Conservation (phyloP, 2,113 vertebrate genomes). For the Leucopsar rothschildi region DNA sequence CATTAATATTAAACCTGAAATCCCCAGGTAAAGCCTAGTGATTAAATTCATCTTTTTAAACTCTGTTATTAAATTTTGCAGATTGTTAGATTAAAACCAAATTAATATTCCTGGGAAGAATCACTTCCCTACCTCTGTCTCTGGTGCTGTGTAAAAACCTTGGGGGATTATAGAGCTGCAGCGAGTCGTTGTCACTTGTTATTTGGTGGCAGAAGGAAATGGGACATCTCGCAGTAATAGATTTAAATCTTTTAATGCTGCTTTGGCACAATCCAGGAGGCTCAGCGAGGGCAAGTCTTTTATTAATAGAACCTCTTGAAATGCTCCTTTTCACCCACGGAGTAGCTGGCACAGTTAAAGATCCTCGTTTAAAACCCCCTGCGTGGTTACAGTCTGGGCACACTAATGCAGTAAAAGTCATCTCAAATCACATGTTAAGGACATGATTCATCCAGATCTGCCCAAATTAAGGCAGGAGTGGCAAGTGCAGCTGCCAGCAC, state of each 20-base stretch:
- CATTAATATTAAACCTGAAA: not conserved
- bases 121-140: not conserved
- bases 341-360: not conserved
- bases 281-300: not conserved
- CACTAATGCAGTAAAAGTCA: not conserved
- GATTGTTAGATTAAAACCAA: not conserved
- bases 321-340: not conserved
- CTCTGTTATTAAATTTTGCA: not conserved
- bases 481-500: slow-evolving; percentile 46
- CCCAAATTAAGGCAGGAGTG: not conserved
- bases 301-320: slow-evolving; percentile 32
- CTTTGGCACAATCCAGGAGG: slow-evolving; percentile 11
- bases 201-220: not conserved
- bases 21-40: not conserved
- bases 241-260: slow-evolving; percentile 60
- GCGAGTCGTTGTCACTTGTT: not conserved
- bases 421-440: not conserved
- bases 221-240: slow-evolving; percentile 30
- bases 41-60: not conserved
- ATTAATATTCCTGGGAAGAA: not conserved
- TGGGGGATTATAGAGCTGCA: not conserved
- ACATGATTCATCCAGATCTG: slow-evolving; percentile 37
- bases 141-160: not conserved
- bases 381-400: not conserved
- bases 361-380: not conserved